phyloP scores from a whole-genome alignment of 2,113 vertebrate species.

The Diglossa brunneiventris region DNA sequence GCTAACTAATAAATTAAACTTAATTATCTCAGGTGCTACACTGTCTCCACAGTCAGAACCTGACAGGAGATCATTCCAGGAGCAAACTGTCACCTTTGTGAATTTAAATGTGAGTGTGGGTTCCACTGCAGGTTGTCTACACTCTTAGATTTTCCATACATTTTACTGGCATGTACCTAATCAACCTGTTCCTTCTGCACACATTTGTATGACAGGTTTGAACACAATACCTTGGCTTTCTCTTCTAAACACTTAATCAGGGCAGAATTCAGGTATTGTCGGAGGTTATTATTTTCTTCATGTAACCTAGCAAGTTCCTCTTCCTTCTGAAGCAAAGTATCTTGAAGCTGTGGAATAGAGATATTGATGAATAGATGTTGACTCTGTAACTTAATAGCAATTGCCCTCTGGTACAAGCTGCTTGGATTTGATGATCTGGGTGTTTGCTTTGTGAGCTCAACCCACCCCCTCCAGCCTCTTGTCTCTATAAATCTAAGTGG shows the following conservation, averaged over 20 bases:
- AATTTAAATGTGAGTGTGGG: background rate
- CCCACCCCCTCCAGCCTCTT: background rate
- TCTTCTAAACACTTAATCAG: constrained; percentile 86
- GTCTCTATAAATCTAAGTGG: constrained; percentile 22
- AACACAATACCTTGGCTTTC: constrained; percentile 81
- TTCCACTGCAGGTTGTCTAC: background rate
- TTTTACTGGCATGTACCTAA: background rate
- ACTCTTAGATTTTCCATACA: background rate
- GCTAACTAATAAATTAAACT: background rate
- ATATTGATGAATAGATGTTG: constrained; percentile 66
- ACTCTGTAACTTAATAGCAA: constrained; percentile 70
- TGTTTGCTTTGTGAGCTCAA: constrained; percentile 67
- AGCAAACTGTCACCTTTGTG: background rate
- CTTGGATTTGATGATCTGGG: constrained; percentile 40
- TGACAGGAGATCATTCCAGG: background rate
- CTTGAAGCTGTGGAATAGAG: constrained; percentile 84
- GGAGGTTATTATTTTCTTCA: constrained; percentile 90
- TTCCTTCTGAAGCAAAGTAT: constrained; percentile 90
- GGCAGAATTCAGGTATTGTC: constrained; percentile 87
- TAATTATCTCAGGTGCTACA: background rate
- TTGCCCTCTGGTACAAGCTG: constrained; percentile 11
- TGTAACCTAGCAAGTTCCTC: constrained; percentile 90
- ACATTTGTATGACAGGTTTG: background rate
- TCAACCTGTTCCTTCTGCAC: background rate
- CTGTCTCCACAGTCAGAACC: background rate